Conservation (phyloP, 2,797 vertebrate genomes). For the Paramormyrops hopkinsi region DNA sequence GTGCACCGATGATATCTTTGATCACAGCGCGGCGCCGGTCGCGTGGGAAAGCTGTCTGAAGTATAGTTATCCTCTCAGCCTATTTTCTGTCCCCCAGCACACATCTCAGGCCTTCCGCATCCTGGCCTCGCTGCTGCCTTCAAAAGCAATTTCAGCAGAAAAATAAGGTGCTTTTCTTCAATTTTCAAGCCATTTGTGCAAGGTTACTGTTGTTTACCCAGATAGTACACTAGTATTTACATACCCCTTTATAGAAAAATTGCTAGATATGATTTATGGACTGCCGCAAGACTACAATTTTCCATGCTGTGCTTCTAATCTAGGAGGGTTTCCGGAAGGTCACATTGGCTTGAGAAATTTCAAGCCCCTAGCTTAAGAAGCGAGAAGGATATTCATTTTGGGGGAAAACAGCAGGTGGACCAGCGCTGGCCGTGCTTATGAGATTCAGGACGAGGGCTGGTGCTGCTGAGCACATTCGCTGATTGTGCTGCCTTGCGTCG, state of each 20-base stretch:
- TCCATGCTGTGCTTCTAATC: slow-evolving; percentile 97
- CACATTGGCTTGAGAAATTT: slow-evolving; percentile 92
- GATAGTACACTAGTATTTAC: slow-evolving; percentile 99
- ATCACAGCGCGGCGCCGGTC: slow-evolving; percentile 78
- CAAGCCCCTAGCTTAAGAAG: slow-evolving; percentile 83
- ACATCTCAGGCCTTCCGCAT: slow-evolving; percentile 87
- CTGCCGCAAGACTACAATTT: slow-evolving; percentile 96
- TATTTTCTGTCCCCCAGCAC: slow-evolving; percentile 81
- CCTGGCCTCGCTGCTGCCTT: slow-evolving; percentile 82
- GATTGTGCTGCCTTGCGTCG: background rate
- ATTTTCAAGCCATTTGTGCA: slow-evolving; percentile 98
- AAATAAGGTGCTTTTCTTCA: slow-evolving; percentile 99
- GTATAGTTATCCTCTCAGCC: slow-evolving; percentile 90
- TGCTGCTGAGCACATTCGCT: background rate
- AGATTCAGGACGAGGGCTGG: background rate
- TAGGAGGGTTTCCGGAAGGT: slow-evolving; percentile 92
- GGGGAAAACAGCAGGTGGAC: slow-evolving; percentile 85
- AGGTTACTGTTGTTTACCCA: slow-evolving; percentile 99
- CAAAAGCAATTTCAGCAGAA: slow-evolving; percentile 99
- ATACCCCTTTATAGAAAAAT: slow-evolving; percentile 98
- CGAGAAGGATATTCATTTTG: slow-evolving; percentile 92
- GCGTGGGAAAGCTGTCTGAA: slow-evolving; percentile 74
- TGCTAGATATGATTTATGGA: slow-evolving; percentile 97
- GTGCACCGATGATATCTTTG: slow-evolving; percentile 88
- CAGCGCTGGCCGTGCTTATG: slow-evolving; percentile 52